Base-by-base conservation (phyloP, 2,797 vertebrate genomes). In the Mastacembelus armatus region DNA sequence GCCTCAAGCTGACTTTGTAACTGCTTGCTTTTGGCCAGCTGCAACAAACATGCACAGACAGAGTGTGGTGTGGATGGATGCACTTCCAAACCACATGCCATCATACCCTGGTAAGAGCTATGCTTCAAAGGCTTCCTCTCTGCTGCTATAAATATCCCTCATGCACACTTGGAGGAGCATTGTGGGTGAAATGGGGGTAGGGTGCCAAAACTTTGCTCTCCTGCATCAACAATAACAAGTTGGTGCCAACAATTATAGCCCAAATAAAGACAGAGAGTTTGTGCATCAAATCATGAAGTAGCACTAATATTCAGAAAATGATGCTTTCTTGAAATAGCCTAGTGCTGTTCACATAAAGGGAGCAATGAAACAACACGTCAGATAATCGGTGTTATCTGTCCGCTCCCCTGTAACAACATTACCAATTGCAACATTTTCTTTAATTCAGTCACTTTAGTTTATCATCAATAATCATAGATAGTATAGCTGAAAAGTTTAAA, bases 81-180 rank as follows among this genome's bases (percentile, higher is more conserved):
- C 57, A 55, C 66, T 80, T 82, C 59, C 49, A 76, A 70, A 78
- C 72, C 74, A 85, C 84, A 87, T 83, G 66, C 79, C 75, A 74
- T 67, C 68, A 66, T 63, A 58, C 56, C 22, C 68, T 66, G 49
- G 50, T 66, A 73, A 83, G 80, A 82, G 81, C 74, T 51, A 16
- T 52, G 66, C 74, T 84, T 85, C 79, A 84, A 76, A 89, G 65
- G 71, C 55, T 66, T 79, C 76, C 50, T 78, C 66, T 54, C 74
- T 68, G 55, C 27, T 26, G 43, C 73, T 88, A 88, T 84, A 80
- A 87, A 88, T 91, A 92, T 73, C 48, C 50, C 36, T 36, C 55
- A 63, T 66, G 48, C 50, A 67, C 74, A 80, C 85, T 86, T 72
- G 58, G 60, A 80, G 74, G 49, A 85, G 70, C 43, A 66, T 64